These are phyloP conservation scores for Squalus acanthias DNA, from an alignment of 2,797 vertebrate genomes.

Conservation along the genomic window DNA sequence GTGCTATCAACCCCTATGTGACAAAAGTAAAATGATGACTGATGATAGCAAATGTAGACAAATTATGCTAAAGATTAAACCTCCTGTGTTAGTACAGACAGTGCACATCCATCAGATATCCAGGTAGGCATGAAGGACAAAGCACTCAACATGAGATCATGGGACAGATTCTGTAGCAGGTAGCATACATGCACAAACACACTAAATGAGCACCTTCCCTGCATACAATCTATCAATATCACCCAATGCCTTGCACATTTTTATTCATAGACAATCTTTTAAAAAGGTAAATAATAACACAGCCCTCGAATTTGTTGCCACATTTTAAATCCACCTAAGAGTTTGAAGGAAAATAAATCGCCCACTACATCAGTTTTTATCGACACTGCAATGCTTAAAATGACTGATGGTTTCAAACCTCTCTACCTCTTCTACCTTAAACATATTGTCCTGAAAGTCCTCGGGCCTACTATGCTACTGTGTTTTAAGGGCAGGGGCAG, in stretches of 20 bases:
- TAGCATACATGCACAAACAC: neutral
- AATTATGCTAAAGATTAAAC: conserved; percentile 28
- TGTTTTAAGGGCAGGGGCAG: neutral
- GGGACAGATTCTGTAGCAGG: neutral
- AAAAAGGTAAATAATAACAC: neutral
- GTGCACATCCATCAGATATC: neutral
- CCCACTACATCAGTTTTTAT: neutral
- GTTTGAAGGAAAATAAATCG: neutral
- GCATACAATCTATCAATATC: neutral
- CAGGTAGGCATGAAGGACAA: conserved; percentile 9
- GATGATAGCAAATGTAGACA: conserved; percentile 9
- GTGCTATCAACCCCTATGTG: neutral
- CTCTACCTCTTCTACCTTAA: neutral
- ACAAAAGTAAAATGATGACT: neutral
- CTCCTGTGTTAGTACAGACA: neutral
- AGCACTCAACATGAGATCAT: neutral
- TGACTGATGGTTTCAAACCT: neutral
- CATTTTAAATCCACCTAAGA: neutral
- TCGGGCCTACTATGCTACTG: neutral
- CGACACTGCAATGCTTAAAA: neutral
- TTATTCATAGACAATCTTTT: neutral
- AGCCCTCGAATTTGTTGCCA: neutral
- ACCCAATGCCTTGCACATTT: neutral
- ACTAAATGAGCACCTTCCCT: neutral
- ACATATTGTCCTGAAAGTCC: neutral